Evolutionary conservation across 1,140 invertebrate genomes (phyloP), one percentile per base, ranked within the genome.

Genomic region (Drosophila micromelanica): DNA sequence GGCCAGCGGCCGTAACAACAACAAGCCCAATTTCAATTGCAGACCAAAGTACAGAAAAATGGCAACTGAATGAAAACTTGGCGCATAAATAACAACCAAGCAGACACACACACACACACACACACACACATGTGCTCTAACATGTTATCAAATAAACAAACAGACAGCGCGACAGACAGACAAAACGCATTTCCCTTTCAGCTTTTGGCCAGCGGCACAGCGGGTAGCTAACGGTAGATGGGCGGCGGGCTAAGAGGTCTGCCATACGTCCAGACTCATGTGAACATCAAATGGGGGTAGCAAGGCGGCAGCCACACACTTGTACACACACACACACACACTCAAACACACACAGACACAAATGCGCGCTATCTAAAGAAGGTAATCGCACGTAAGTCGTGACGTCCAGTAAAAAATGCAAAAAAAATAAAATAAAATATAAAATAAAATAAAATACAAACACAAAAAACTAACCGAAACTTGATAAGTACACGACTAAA

Each of bases 141-240:
- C 81, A 87, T 81, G 81, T 86, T 86, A 77, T 86, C 75, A 81
- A 86, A 87, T 86, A 86, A 87, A 86, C 82, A 86, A 86, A 82
- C 61, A 74, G 72, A 76, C 81, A 78, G 78, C 59, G 38, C 46
- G 64, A 69, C 78, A 80, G 77, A 65, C 55, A 74, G 60, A 74
- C n/a, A 54, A 63, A 73, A 45, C 51, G 72, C 73, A 72, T 56
- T 73, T 68, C 70, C 69, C 48, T 85, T 86, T 78, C 38, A 63
- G 79, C 65, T 80, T 82, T 85, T 79, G 62, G 74, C 73, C 70
- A 77, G 48, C 78, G 73, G 70, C 54, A 42, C 49, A 74, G 73
- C 62, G 45, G 43, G 37, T 9, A 17, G 17, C 15, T n/a, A 48
- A 17, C 57, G 9, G 37, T 27, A 30, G 48, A 7, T 11, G 7